Evolutionary conservation across 2,113 vertebrate genomes (phyloP).

Genomic region (Mus spicilegus): DNA sequence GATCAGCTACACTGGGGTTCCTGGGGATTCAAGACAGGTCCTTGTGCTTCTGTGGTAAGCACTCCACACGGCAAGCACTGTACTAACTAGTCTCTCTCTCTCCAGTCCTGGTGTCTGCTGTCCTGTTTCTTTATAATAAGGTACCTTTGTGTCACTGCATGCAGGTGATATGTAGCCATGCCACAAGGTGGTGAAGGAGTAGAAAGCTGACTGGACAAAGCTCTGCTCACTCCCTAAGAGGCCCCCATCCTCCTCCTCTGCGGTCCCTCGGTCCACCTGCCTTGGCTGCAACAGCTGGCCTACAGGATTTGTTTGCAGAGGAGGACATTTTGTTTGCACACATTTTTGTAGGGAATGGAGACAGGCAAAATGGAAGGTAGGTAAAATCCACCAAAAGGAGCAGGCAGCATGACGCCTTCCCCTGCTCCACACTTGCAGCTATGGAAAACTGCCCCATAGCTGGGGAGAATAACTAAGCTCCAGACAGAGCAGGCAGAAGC

Average conservation of each 20-base stretch:
- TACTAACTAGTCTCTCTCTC: not conserved
- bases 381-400: not conserved
- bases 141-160: not conserved
- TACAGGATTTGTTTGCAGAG: not conserved
- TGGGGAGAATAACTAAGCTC: not conserved
- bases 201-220: not conserved
- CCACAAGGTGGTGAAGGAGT: not conserved
- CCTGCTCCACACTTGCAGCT: not conserved
- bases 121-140: not conserved
- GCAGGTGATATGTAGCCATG: not conserved
- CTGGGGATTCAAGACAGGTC: not conserved
- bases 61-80: too few species aligned
- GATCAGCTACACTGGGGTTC: not conserved
- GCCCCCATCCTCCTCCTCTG: rapidly evolving
- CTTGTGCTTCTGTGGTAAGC: not conserved
- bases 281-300: not conserved
- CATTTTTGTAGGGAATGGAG: not conserved
- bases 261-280: not conserved
- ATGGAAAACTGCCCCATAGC: not conserved
- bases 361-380: not conserved
- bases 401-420: not conserved
- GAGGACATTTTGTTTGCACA: not conserved
- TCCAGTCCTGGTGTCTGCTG: not conserved
- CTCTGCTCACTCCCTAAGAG: not conserved
- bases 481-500: not conserved